Conservation (phyloP, 2,797 vertebrate species). For the Gobionotothen gibberifrons region DNA sequence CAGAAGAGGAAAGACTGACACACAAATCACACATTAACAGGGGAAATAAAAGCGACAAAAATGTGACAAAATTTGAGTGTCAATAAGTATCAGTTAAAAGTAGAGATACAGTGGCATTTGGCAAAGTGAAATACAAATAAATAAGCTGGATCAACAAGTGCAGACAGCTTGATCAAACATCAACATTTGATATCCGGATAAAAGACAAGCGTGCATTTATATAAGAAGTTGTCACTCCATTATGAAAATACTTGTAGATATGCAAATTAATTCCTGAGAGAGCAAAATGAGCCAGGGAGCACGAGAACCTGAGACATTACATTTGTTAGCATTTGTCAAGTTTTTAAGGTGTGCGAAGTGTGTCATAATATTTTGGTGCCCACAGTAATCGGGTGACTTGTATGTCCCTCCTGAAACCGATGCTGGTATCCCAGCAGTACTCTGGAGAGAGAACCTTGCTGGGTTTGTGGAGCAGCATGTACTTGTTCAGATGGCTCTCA, state of each 20-base stretch:
- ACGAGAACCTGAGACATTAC: background rate
- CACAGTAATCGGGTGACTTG: conserved; percentile 71
- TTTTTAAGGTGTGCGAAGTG: conserved; percentile 45
- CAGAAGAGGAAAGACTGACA: background rate
- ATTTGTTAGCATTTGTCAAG: background rate
- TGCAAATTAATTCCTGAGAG: background rate
- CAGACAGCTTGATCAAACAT: background rate
- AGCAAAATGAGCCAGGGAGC: background rate
- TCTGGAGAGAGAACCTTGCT: conserved; percentile 81
- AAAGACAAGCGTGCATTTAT: too few relatives aligned
- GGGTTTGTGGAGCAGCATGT: conserved; percentile 79
- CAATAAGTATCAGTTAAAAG: background rate
- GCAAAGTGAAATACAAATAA: background rate
- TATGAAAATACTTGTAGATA: background rate
- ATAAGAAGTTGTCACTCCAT: background rate
- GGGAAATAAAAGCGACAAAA: background rate
- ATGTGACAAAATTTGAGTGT: background rate
- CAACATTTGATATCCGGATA: background rate
- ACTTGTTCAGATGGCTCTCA: conserved; percentile 84
- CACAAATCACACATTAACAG: background rate
- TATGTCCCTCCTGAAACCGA: conserved; percentile 68
- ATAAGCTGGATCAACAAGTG: background rate
- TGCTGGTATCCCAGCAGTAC: conserved; percentile 78
- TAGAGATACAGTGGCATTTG: background rate
- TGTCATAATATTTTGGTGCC: conserved; percentile 78